A percentile compares a stretch with the other conserved stretches of the same genome.
Evolutionary conservation across 2,888 invertebrate species (phyloP).

Genomic region (Drosophila limbata): DNA sequence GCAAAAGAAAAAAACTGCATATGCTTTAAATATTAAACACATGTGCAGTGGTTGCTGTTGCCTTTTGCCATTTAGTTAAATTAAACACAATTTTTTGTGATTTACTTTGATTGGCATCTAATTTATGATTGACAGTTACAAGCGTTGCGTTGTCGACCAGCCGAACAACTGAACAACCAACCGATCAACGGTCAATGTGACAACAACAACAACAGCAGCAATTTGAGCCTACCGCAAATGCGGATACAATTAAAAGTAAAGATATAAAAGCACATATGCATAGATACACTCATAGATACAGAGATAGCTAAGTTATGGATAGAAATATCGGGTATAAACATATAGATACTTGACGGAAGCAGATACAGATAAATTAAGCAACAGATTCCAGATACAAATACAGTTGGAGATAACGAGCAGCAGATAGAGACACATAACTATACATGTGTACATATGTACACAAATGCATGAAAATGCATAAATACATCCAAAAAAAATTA

Average conservation of each 20-base stretch:
- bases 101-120: constrained; percentile 78
- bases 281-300: neutral
- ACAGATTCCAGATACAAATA: constrained; percentile 13
- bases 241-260: constrained; percentile 38
- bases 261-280: neutral
- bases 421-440: constrained; percentile 1
- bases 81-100: constrained; percentile 70
- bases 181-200: constrained; percentile 29
- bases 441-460: neutral
- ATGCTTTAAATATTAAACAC: constrained; percentile 42
- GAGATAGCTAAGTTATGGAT: constrained; percentile 5
- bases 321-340: neutral
- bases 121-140: constrained; percentile 82
- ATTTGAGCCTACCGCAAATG: constrained; percentile 69
- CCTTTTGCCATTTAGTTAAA: constrained; percentile 71
- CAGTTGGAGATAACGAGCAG: neutral
- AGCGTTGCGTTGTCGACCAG: constrained; percentile 56
- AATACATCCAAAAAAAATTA: neutral
- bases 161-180: constrained; percentile 9
- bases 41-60: constrained; percentile 42
- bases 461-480: neutral
- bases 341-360: constrained; percentile 5
- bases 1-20: constrained; percentile 39
- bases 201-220: constrained; percentile 16
- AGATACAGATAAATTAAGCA: neutral